Conservation (phyloP, 2,888 invertebrate species). For the Andrena praecox region DNA sequence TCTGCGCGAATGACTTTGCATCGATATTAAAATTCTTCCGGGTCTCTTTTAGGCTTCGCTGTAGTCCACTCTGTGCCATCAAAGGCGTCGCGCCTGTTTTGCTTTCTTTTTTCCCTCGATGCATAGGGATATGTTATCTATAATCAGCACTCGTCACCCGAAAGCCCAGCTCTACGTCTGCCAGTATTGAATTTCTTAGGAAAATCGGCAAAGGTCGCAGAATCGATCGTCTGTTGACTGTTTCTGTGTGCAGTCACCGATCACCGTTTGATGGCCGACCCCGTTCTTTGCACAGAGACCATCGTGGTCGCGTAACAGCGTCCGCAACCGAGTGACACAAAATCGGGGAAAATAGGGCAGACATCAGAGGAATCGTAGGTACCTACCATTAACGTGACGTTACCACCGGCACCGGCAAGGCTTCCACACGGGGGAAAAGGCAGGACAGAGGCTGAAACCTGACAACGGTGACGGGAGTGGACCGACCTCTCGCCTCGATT, state of each 20-base stretch:
- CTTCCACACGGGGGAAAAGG: neutral
- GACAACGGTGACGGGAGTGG: neutral
- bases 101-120: no score
- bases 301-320: neutral
- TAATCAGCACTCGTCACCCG: no score
- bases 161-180: neutral
- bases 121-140: no score
- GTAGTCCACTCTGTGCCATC: neutral
- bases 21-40: slow-evolving; percentile 59
- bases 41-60: neutral
- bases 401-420: neutral
- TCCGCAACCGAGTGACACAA: slow-evolving; percentile 11
- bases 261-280: neutral
- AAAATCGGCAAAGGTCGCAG: neutral
- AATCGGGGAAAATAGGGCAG: slow-evolving; percentile 3
- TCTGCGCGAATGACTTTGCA: slow-evolving; percentile 30
- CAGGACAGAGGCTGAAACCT: slow-evolving; percentile 1
- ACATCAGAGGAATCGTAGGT: neutral
- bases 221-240: neutral
- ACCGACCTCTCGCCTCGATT: neutral
- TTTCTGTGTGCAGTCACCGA: neutral
- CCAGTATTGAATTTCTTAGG: neutral
- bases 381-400: slow-evolving; percentile 11
- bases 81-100: neutral
- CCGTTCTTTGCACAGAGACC: neutral